These are phyloP conservation scores for Macheiramphus alcinus DNA, from an alignment of 2,113 vertebrate genomes.

Conservation along the genomic window DNA sequence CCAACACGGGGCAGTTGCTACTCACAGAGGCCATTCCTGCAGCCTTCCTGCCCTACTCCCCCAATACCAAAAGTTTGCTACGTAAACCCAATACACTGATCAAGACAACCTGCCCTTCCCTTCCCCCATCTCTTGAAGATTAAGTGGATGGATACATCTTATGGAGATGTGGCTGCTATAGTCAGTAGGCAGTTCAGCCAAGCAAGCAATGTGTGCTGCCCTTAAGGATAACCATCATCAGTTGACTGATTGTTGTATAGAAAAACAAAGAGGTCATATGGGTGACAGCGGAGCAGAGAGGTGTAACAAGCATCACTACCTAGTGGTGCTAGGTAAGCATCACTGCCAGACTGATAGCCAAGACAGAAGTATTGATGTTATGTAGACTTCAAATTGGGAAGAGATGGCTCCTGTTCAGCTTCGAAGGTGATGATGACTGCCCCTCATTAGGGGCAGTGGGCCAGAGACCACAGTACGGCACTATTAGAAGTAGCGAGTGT, in stretches of 20 bases:
- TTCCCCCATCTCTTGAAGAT: not conserved
- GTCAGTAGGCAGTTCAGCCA: not conserved
- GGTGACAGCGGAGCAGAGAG: not conserved
- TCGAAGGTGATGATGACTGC: not conserved
- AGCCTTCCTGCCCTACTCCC: not conserved
- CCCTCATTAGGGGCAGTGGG: not conserved
- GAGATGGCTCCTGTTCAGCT: not conserved
- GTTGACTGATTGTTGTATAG: not conserved
- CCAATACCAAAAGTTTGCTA: not conserved
- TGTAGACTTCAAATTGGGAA: not conserved
- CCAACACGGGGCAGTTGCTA: not conserved
- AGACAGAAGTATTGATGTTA: not conserved
- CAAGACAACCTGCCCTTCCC: not conserved
- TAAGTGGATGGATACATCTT: not conserved
- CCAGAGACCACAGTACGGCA: not conserved
- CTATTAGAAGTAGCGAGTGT: accelerated
- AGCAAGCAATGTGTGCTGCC: not conserved
- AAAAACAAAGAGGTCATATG: not conserved
- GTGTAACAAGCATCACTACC: no score
- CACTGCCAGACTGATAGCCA: not conserved
- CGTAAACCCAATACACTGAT: accelerated
- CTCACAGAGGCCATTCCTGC: not conserved
- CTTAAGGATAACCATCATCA: not conserved
- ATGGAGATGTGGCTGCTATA: not conserved
- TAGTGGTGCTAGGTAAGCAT: not conserved